Conservation (phyloP, 2,888 invertebrate genomes). For the Pristionchus entomophagus region DNA sequence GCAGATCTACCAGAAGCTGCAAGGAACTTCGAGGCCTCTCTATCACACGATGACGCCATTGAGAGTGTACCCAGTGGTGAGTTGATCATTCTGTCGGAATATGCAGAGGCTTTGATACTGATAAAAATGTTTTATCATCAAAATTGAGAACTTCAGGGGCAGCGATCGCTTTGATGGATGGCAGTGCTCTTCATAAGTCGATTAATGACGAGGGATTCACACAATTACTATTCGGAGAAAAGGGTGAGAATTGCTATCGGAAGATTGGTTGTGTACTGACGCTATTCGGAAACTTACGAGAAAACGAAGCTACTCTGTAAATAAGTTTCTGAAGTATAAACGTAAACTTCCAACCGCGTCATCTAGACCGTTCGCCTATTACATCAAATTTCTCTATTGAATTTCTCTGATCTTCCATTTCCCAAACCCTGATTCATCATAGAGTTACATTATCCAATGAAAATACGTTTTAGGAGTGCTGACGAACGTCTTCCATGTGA, state of each 20-base stretch:
- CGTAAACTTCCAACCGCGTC: too few relatives aligned
- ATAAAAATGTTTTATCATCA: too few relatives aligned
- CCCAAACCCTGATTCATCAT: too few relatives aligned
- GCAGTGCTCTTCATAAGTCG: neutral
- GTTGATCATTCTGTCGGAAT: neutral
- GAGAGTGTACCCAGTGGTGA: slow-evolving; percentile 31
- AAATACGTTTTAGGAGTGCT: slow-evolving; percentile 58
- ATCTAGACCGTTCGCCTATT: too few relatives aligned
- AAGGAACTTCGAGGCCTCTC: slow-evolving; percentile 25
- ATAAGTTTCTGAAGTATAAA: too few relatives aligned
- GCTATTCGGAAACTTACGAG: neutral
- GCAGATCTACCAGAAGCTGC: neutral
- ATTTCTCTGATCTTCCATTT: too few relatives aligned
- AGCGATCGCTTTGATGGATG: neutral
- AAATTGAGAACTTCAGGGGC: neutral
- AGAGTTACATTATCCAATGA: neutral
- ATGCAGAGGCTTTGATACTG: neutral
- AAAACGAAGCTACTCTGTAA: neutral
- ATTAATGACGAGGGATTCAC: slow-evolving; percentile 35
- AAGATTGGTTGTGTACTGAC: neutral
- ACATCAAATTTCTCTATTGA: too few relatives aligned
- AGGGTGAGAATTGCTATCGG: neutral
- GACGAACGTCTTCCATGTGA: slow-evolving; percentile 71
- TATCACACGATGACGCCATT: slow-evolving; percentile 44
- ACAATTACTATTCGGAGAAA: slow-evolving; percentile 36